Evolutionary conservation across 2,888 invertebrate genomes (phyloP), one percentile per base, ranked within the genome.

Genomic region (Prenolepis imparis): DNA sequence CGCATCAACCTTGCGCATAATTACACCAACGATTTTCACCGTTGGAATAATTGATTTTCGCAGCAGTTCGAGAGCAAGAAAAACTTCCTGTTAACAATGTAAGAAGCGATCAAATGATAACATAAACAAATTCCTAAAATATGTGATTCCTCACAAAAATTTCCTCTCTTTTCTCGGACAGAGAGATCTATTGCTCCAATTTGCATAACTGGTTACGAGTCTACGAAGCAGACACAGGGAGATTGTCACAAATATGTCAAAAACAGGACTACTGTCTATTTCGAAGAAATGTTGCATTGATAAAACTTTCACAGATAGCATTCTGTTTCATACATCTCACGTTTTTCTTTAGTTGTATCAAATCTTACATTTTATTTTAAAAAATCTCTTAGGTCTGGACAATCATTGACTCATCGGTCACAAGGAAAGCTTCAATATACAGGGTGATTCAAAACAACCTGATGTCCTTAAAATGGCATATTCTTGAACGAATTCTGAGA

Each of bases 1-100:
- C 48, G 80, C 61, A 28, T 18, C 55, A 84, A 59, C 85, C 89
- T 88, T 85, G 89, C 48, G 89, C 86, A 90, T 89, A 89, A 90
- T 90, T 86, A 15, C 15, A 66, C 41, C 32, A 83, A 61, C 85
- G 72, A 82, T 88, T 86, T 85, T 87, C 75, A 36, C 87, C 85
- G 84, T 88, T 52, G 84, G 78, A 89, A 89, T 88, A 74, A 87
- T 88, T 89, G 82, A 78, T 87, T 84, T 82, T 61, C 39, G 67
- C 48, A 18, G 12, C 36, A 12, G 24, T 61, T 63, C 44, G 36
- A 70, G 24, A 36, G 48, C 80, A 55, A 75, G 32, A 48, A 36
- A 36, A 52, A 39, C 55, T 86, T 59, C 73, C 55, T 80, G 28
- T 67, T 52, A 32, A 52, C 70, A 41, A 74, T 63, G 78, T 63